Conservation (phyloP, 2,888 invertebrate species). For the Andricus curvator region DNA sequence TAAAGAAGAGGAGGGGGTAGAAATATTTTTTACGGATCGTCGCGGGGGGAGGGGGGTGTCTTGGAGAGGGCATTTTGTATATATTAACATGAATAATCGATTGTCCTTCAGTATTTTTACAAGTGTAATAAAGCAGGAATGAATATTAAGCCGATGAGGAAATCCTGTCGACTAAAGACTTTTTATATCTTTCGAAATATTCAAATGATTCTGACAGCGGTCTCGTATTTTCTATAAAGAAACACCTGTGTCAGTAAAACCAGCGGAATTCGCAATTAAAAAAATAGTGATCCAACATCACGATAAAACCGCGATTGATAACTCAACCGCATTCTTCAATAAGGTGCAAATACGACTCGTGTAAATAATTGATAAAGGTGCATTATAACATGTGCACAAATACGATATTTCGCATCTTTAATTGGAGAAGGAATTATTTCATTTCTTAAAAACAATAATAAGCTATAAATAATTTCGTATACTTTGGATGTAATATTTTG, state of each 20-base stretch:
- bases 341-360: background rate
- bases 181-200: conserved; percentile 32
- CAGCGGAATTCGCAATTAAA: background rate
- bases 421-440: too few species aligned
- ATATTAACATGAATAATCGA: conserved; percentile 17
- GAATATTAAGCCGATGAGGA: conserved; percentile 30
- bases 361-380: background rate
- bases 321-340: background rate
- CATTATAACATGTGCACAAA: background rate
- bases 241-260: conserved; percentile 1
- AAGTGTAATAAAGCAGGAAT: conserved; percentile 13
- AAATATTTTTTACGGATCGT: too few species aligned
- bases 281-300: background rate
- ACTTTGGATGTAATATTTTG: too few species aligned
- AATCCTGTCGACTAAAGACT: conserved; percentile 18
- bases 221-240: conserved; percentile 5
- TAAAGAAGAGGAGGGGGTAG: too few species aligned
- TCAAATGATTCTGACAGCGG: conserved; percentile 24
- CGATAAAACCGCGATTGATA: background rate
- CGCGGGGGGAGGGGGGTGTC: too few species aligned
- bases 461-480: too few species aligned
- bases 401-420: background rate
- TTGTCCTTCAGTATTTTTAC: conserved; percentile 10
- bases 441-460: too few species aligned
- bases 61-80: background rate